phyloP scores from a whole-genome alignment of 1,140 invertebrate genomes.

The Caenorhabditis brenneri region DNA sequence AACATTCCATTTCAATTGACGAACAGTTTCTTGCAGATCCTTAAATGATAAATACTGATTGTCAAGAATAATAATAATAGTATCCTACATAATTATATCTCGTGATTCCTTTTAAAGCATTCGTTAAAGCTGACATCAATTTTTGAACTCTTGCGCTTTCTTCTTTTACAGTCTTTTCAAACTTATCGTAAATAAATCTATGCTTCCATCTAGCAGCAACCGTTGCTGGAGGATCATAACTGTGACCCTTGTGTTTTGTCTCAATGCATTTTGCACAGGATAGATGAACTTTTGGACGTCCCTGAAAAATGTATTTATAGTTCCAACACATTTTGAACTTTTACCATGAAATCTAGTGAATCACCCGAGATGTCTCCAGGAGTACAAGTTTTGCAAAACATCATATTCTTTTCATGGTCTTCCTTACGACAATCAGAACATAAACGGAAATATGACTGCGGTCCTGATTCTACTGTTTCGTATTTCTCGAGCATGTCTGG shows the following conservation, averaged over 20 bases:
- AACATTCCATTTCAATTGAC: background rate
- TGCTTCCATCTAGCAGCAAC: background rate
- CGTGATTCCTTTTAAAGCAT: background rate
- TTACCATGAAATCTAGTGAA: background rate
- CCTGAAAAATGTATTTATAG: background rate
- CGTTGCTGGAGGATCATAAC: background rate
- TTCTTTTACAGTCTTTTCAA: background rate
- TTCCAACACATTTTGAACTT: background rate
- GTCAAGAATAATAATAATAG: background rate
- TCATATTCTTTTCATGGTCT: background rate
- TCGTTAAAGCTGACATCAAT: background rate
- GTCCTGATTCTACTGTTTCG: background rate
- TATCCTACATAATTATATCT: background rate
- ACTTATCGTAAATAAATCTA: background rate
- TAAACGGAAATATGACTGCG: background rate
- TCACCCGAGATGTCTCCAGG: background rate
- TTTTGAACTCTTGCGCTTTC: background rate
- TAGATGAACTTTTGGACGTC: background rate
- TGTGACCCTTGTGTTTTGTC: background rate
- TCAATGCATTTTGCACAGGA: background rate
- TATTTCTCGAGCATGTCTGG: background rate
- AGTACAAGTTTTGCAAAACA: background rate
- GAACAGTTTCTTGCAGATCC: background rate
- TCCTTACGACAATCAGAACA: background rate
- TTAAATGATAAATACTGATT: background rate